These are phyloP conservation scores for Paratilapia polleni DNA, from an alignment of 2,113 vertebrate species.

Conservation along the genomic window DNA sequence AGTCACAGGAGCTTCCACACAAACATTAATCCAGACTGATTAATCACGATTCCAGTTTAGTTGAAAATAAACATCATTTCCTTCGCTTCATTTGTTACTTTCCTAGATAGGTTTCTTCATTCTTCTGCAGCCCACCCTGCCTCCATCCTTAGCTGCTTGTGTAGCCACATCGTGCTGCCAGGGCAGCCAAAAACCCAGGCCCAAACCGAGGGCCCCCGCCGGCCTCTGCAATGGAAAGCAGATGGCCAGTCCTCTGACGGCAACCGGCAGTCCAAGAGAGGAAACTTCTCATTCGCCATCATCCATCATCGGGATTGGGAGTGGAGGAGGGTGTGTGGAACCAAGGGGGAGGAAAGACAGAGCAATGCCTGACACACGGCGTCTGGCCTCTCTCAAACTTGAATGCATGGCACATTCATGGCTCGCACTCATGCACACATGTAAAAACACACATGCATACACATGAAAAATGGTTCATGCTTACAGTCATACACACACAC, in stretches of 20 bases:
- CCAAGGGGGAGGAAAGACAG: conserved; percentile 58
- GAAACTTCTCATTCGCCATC: conserved; percentile 82
- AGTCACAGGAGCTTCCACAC: conserved; percentile 9
- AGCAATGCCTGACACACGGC: conserved; percentile 68
- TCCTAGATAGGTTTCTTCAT: conserved; percentile 35
- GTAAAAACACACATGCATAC: conserved; percentile 50
- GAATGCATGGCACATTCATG: conserved; percentile 74
- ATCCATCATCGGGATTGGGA: conserved; percentile 79
- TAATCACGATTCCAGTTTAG: conserved; percentile 13
- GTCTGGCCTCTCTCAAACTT: conserved; percentile 81
- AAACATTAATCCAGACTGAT: conserved; percentile 19
- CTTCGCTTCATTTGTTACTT: conserved; percentile 39
- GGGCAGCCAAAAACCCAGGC: conserved; percentile 44
- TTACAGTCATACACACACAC: conserved; percentile 8
- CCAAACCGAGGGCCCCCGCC: conserved; percentile 42
- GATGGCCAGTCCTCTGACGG: conserved; percentile 74
- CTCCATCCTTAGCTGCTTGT: conserved; percentile 30
- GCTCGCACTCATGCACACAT: conserved; percentile 59
- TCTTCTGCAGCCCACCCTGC: conserved; percentile 42
- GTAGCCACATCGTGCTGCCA: conserved; percentile 24
- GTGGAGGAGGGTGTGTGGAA: conserved; percentile 21
- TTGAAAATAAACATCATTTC: conserved; percentile 36
- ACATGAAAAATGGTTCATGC: not conserved
- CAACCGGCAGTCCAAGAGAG: conserved; percentile 78
- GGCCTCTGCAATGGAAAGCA: conserved; percentile 78